Base-by-base conservation (phyloP, 2,888 invertebrate species). In the Bruchidius siliquastri region DNA sequence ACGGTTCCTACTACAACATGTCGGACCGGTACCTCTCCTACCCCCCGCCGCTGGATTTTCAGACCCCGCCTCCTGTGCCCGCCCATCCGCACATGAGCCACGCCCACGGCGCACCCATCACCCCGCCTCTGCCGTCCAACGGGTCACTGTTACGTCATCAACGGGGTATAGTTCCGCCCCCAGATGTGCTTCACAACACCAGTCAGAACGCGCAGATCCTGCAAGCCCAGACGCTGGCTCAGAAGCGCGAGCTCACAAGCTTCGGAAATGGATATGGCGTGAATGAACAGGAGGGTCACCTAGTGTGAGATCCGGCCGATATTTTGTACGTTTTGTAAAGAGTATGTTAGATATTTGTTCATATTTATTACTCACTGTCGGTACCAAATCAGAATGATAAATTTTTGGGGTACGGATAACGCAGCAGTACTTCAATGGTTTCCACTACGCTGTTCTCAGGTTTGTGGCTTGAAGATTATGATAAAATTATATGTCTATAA, bases 1-100 rank as follows among this genome's bases (percentile, higher is more conserved):
- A 93, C 83, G 94, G 93, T 71, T 92, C 93, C 67, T 94, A 93
- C 84, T 94, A 93, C 88, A 94, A 94, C 85, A 93, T 93, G 91
- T 93, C 93, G 0, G 93, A 94, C 76, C 88, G 94, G 81, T 95
- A 94, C 85, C 88, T 94, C 73, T 94, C 94, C 0, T 94, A 94
- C 86, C 94, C 94, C 49, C 94, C 94, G 0, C 88, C 92, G 26
- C 88, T 91, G 83, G 92, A 92, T 83, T 91, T 91, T 67, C 91
- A 91, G 68, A 87, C 87, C 77, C 90, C 81, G 71, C 83, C 83
- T 30, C 83, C 83, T 21, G 88, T 88, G 8, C 89, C 89, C 71
- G 89, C 88, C 76, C 82, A 89, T 66, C 88, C 88, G 26, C 87
- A 82, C 74, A 81, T 89, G 68, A 87, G 88, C 22, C 87, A 82